Evolutionary conservation across 2,113 vertebrate species (phyloP), one percentile per base, ranked within the genome.

Genomic region (Carassius gibelio): DNA sequence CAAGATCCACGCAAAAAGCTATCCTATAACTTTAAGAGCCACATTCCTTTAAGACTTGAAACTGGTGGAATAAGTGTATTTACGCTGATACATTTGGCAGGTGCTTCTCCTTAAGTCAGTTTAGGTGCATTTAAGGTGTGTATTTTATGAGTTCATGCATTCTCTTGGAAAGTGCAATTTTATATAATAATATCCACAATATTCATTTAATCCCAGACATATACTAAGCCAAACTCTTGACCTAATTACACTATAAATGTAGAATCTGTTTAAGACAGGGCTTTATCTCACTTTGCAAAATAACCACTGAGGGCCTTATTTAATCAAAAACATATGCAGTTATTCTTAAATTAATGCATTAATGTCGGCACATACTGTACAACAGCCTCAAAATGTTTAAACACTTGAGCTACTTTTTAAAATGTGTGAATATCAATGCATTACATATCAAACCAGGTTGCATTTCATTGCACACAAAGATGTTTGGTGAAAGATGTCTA

Each of bases 271-370:
- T 34, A 17, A 68, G 34, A 78, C 55, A 0, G 14, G 17, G 55
- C 11, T 42, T 78, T 59, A 42, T 61, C 50, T 76, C 75, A 8
- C 34, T 42, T 61, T 61, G 34, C 19, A 61, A 76, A 77, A 78
- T 36, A 61, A 55, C 9, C 19, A 21, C 76, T 59, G 55, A 61
- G 55, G 34, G 76, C 52, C 30, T 78, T 2, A 78, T 59, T 59
- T 21, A 59, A 59, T 61, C 5, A 0, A 38, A 78, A 78, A 21
- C 30, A 11, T 52, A 36, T 59, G 10, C 19, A 59, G 34, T 21
- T 17, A 69, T 19, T 38, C 34, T 69, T 15, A 69, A 10, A 38
- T 69, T 0, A 38, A 36, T 10, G 8, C 36, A 10, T 36, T 19
- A 38, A 19, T 36, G 30, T 69, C 34, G 19, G 66, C 34, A 38